Evolutionary conservation across 2,888 invertebrate species (phyloP).

Genomic region (Chouioia cunea): DNA sequence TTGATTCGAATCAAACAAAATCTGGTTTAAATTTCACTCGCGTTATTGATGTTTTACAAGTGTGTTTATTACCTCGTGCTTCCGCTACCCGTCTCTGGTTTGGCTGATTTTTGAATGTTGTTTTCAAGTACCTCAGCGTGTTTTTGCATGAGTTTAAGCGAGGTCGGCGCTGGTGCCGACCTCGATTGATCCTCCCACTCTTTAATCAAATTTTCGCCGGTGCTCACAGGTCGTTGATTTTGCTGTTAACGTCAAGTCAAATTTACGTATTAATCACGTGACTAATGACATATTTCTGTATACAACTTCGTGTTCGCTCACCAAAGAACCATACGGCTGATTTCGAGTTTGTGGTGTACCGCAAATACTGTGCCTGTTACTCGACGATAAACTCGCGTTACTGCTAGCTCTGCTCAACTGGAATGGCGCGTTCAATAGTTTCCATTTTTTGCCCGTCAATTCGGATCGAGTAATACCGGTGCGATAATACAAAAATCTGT

Average conservation of each 20-base stretch:
- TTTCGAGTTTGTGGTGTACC: conserved; percentile 71
- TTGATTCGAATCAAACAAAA: conserved; percentile 27
- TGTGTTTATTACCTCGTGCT: conserved; percentile 56
- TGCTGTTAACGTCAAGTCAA: conserved; percentile 26
- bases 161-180: conserved; percentile 81
- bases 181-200: conserved; percentile 81
- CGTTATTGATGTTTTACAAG: conserved; percentile 3
- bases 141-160: conserved; percentile 69
- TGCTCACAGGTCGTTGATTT: conserved; percentile 69
- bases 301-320: conserved; percentile 48
- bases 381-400: conserved; percentile 77
- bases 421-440: conserved; percentile 82
- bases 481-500: conserved; percentile 85
- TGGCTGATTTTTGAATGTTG: conserved; percentile 60
- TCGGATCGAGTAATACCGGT: conserved; percentile 81
- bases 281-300: too few relatives aligned
- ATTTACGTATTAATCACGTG: too few relatives aligned
- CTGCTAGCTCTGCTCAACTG: conserved; percentile 88
- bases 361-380: conserved; percentile 63
- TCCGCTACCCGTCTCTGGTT: conserved; percentile 60
- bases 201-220: conserved; percentile 72
- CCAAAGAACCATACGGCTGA: conserved; percentile 78
- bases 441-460: conserved; percentile 90
- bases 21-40: too few relatives aligned
- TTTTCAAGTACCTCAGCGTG: conserved; percentile 54